Percentiles rank a stretch among this genome's conserved stretches.
phyloP scores from a whole-genome alignment of 2,888 invertebrate species.

The Scaptomyza cyrtandrae region DNA sequence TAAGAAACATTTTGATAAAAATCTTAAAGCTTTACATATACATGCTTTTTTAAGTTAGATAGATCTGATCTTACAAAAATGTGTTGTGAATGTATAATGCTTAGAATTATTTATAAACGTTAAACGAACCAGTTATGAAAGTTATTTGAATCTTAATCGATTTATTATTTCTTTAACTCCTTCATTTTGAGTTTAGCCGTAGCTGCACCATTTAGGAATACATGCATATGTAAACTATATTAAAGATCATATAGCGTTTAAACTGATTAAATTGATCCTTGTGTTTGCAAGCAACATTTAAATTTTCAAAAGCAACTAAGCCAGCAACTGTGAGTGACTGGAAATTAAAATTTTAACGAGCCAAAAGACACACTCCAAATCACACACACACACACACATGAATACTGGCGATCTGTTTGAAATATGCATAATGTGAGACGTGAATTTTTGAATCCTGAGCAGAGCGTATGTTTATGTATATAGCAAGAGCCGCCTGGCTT shows the following conservation, averaged over 20 bases:
- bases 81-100: not conserved
- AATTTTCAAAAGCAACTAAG: not conserved
- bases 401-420: conserved; percentile 38
- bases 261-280: conserved; percentile 14
- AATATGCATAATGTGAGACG: conserved; percentile 50
- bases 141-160: too few species aligned
- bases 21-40: not conserved
- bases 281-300: not conserved
- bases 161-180: too few species aligned
- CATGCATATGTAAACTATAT: too few species aligned
- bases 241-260: not conserved
- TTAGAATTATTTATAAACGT: too few species aligned
- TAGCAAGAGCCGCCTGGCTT: conserved; percentile 61
- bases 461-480: conserved; percentile 59
- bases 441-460: conserved; percentile 54
- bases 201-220: too few species aligned
- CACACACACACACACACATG: not conserved
- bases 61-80: not conserved
- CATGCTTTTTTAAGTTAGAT: not conserved
- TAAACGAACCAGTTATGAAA: too few species aligned
- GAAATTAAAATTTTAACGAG: conserved; percentile 44
- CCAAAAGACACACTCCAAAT: conserved; percentile 1
- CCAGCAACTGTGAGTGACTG: conserved; percentile 14
- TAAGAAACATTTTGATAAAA: conserved; percentile 6
- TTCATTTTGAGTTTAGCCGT: too few species aligned